Base-by-base conservation (phyloP, 30 jellyfish, hydroid and myxozoan species). In the Cassiopea xamachana region DNA sequence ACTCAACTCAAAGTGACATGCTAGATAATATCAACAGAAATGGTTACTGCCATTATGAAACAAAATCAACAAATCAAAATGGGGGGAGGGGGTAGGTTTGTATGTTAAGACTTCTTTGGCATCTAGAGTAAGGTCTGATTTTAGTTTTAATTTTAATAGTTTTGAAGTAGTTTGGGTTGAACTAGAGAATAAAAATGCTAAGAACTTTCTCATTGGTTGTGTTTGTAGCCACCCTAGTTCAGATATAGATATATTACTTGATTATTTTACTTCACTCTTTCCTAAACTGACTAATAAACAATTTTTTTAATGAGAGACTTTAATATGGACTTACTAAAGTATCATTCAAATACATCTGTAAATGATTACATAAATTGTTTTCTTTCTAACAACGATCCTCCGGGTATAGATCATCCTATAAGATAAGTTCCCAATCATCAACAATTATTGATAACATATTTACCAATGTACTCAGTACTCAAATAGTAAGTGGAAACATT, bases 81-180 rank as follows among this genome's bases (percentile, higher is more conserved):
- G 92, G 91, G 13, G 91, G 91, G 92, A 84, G 13, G 91, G 91
- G 10, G 91, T 82, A 9, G 69, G 91, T 12, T 82, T 82, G 12
- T 82, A 82, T 69, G 72, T 82, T 50, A 82, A 82, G 44, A 51
- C 61, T 39, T 82, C 91, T 44, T 51, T 82, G 69, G 64, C 50
- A 46, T 61, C 77, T 48, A 82, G 64, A 46, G 46, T 61, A 82
- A 12, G 91, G 50, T 1, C 50, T 82, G 61, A 46, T 59, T 44
- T 82, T n/a, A 13, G 51, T 50, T 16, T 69, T 45, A 18, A 14
- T 73, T 67, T 45, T 69, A 4, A 70, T 70, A 86, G 70, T 68
- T 84, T 49, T 84, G 92, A 84, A 84, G 58, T 86, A 48, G 86
- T 72, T 18, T 84, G 92, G 92, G 86, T 84, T 45, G 92, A 72